These are phyloP conservation scores for Chloromyia formosa DNA, from an alignment of 2,888 invertebrate species.

Conservation along the genomic window DNA sequence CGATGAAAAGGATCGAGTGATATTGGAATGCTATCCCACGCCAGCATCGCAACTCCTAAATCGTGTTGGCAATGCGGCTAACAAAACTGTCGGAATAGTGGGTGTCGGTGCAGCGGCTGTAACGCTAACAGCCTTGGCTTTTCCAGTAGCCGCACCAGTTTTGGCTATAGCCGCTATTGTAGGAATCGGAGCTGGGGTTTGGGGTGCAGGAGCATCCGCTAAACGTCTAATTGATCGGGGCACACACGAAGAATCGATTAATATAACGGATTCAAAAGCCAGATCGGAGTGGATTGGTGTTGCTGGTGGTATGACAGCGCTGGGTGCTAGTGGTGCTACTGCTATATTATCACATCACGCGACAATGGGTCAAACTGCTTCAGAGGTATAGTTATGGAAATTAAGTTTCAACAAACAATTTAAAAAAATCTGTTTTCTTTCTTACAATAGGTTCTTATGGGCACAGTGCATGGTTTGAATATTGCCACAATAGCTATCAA, in stretches of 20 bases:
- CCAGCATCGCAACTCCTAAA: constrained; percentile 53
- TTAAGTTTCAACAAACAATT: background rate
- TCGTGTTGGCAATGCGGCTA: constrained; percentile 51
- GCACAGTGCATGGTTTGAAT: constrained; percentile 59
- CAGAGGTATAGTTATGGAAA: constrained; percentile 52
- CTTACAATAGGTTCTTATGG: constrained; percentile 46
- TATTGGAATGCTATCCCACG: constrained; percentile 54
- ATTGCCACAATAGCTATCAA: constrained; percentile 58
- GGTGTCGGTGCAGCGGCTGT: constrained; percentile 30
- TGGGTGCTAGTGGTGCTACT: constrained; percentile 56
- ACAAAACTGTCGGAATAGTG: constrained; percentile 47
- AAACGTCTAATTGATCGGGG: constrained; percentile 55
- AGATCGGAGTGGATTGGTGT: constrained; percentile 57
- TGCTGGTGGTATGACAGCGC: constrained; percentile 54
- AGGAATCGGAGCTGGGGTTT: constrained; percentile 53
- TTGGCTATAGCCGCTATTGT: constrained; percentile 50
- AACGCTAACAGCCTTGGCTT: constrained; percentile 13
- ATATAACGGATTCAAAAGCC: constrained; percentile 55
- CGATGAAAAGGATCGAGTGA: constrained; percentile 50
- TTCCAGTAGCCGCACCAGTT: constrained; percentile 35
- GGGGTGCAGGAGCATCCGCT: constrained; percentile 51
- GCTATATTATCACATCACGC: constrained; percentile 53
- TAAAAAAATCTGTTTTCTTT: background rate
- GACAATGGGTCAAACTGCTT: constrained; percentile 55
- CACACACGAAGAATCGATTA: constrained; percentile 60